phyloP scores from a whole-genome alignment of 2,113 vertebrate species.

The Cervus canadensis region DNA sequence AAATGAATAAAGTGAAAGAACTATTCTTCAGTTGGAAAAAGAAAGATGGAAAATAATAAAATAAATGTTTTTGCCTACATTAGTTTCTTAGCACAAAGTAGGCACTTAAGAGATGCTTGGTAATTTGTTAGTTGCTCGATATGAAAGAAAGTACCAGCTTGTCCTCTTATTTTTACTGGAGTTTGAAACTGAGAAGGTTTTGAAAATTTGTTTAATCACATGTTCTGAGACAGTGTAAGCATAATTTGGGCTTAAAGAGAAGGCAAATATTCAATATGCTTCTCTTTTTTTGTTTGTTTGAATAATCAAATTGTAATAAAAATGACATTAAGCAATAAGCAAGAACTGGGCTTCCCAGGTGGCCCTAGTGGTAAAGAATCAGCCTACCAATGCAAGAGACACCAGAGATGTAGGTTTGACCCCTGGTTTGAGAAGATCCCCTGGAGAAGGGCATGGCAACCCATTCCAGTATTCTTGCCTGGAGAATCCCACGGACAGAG shows the following conservation, averaged over 20 bases:
- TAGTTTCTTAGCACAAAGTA: slow-evolving; percentile 19
- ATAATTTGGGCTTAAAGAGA: background rate
- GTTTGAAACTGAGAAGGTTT: background rate
- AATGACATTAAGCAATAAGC: background rate
- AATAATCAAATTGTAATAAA: background rate
- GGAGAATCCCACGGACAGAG: background rate
- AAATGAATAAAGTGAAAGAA: slow-evolving; percentile 38
- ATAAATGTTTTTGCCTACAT: background rate
- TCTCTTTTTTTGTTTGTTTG: background rate
- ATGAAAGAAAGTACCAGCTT: background rate
- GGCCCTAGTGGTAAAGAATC: background rate
- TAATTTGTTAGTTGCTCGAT: slow-evolving; percentile 6
- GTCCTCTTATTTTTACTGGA: background rate
- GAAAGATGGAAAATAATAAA: slow-evolving; percentile 8
- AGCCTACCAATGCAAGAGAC: background rate
- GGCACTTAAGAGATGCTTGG: background rate
- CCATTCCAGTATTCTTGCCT: background rate
- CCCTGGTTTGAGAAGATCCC: background rate
- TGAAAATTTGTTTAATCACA: background rate
- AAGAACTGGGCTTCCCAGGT: background rate
- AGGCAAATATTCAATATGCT: background rate
- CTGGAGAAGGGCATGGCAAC: background rate
- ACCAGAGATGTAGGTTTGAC: background rate
- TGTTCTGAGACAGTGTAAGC: background rate
- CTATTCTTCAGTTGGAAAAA: background rate